These are phyloP conservation scores for Schrankia costaestrigalis DNA, from an alignment of 2,888 invertebrate genomes.

Conservation along the genomic window DNA sequence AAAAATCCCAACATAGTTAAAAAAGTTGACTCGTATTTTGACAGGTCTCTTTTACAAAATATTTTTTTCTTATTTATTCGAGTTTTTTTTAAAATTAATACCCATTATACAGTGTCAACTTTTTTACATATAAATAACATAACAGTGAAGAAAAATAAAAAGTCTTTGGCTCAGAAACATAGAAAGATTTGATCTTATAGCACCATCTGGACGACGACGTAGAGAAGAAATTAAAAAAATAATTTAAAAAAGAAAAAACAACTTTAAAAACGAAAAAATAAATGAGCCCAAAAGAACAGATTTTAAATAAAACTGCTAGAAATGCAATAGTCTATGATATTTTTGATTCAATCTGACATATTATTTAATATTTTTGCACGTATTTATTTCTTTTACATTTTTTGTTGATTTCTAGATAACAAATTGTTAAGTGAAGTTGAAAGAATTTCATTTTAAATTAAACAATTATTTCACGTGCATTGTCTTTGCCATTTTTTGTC, in stretches of 20 bases:
- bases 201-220: conserved; percentile 68
- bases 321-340: conserved; percentile 2
- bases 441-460: too few relatives aligned
- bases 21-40: conserved; percentile 4
- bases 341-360: conserved; percentile 1
- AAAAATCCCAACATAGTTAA: conserved; percentile 12
- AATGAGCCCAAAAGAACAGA: conserved; percentile 16
- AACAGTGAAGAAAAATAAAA: conserved; percentile 35
- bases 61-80: not conserved
- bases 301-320: not conserved
- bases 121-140: conserved; percentile 19
- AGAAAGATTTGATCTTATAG: conserved; percentile 66
- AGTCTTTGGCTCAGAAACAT: conserved; percentile 74
- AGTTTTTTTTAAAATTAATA: conserved; percentile 5
- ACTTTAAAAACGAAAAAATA: conserved; percentile 22
- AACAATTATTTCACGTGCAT: too few relatives aligned
- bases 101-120: too few relatives aligned
- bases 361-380: too few relatives aligned
- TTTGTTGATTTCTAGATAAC: too few relatives aligned
- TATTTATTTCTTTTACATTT: too few relatives aligned
- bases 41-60: too few relatives aligned
- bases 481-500: too few relatives aligned
- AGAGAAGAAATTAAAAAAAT: conserved; percentile 36
- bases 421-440: too few relatives aligned
- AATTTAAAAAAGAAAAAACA: conserved; percentile 27